Percentiles rank a stretch among this genome's conserved stretches.
These are phyloP conservation scores for Reinhardtius hippoglossoides DNA, from an alignment of 2,113 vertebrate species.

Conservation along the genomic window DNA sequence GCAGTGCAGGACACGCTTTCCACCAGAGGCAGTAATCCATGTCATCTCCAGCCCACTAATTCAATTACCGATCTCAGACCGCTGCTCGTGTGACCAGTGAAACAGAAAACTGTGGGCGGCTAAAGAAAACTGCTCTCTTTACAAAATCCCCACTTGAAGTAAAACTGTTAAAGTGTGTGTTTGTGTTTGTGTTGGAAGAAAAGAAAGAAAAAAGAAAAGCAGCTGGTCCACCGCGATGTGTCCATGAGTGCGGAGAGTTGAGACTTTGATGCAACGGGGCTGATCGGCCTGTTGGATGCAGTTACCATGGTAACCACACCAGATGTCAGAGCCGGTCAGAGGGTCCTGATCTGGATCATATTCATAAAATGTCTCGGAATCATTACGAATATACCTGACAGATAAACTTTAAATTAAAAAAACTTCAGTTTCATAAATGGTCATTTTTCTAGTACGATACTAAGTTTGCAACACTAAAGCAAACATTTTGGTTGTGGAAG, in stretches of 20 bases:
- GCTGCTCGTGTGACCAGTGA: constrained; percentile 18
- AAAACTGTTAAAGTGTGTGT: constrained; percentile 8
- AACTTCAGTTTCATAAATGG: no score
- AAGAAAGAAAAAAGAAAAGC: not conserved
- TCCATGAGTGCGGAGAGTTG: constrained; percentile 8
- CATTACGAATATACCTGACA: no score
- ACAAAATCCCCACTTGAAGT: constrained; percentile 35
- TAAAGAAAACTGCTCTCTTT: constrained; percentile 39
- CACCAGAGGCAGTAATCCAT: constrained; percentile 36
- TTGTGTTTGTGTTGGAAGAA: constrained; percentile 3
- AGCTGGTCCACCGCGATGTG: not conserved
- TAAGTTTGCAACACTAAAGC: no score
- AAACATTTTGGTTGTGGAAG: no score
- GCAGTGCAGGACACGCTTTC: constrained; percentile 8
- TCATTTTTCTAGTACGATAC: no score
- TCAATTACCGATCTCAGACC: constrained; percentile 56
- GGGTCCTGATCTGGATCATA: constrained; percentile 7
- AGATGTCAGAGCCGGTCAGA: constrained; percentile 22
- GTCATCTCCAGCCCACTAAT: constrained; percentile 64
- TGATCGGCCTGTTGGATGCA: constrained; percentile 21
- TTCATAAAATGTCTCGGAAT: not conserved
- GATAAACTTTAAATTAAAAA: no score
- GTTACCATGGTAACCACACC: constrained; percentile 44
- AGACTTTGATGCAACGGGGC: not conserved
- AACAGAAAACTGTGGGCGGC: constrained; percentile 28